These are phyloP conservation scores for Drosophila miranda DNA, from an alignment of 1,140 invertebrate genomes.

Conservation along the genomic window DNA sequence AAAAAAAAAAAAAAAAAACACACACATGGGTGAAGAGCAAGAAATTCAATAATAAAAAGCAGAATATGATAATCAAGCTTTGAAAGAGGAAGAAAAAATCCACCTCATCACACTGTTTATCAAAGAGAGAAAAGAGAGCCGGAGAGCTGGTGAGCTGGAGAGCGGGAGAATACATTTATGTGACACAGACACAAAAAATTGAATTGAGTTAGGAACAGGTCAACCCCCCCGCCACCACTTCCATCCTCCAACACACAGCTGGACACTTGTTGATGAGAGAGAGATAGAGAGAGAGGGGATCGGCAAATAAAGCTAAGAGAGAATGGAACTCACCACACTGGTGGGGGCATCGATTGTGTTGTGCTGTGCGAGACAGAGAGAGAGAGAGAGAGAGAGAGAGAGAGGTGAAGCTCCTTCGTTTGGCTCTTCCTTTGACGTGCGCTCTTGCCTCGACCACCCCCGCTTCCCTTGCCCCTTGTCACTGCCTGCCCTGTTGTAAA, in stretches of 20 bases:
- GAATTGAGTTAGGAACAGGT: slow-evolving; percentile 59
- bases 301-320: not conserved
- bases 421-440: slow-evolving; percentile 54
- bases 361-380: slow-evolving; percentile 14
- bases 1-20: no score
- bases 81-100: slow-evolving; percentile 37
- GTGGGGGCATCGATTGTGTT: slow-evolving; percentile 66
- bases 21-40: slow-evolving; percentile 6
- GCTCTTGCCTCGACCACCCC: slow-evolving; percentile 20
- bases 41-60: slow-evolving; percentile 72
- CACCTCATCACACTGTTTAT: slow-evolving; percentile 53
- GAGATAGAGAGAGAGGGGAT: slow-evolving; percentile 3
- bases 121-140: slow-evolving; percentile 35
- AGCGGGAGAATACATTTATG: slow-evolving; percentile 32
- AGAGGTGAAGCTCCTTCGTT: slow-evolving; percentile 42
- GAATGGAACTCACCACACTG: slow-evolving; percentile 55
- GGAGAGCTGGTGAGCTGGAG: slow-evolving; percentile 20
- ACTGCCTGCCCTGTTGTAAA: slow-evolving; percentile 30
- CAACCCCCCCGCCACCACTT: slow-evolving; percentile 19
- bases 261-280: slow-evolving; percentile 53
- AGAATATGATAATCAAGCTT: slow-evolving; percentile 61
- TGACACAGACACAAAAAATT: slow-evolving; percentile 60
- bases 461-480: slow-evolving; percentile 3
- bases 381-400: slow-evolving; percentile 4
- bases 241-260: slow-evolving; percentile 38